Base-by-base conservation (phyloP, 1,140 invertebrate species). In the Paraescarpia echinospica region DNA sequence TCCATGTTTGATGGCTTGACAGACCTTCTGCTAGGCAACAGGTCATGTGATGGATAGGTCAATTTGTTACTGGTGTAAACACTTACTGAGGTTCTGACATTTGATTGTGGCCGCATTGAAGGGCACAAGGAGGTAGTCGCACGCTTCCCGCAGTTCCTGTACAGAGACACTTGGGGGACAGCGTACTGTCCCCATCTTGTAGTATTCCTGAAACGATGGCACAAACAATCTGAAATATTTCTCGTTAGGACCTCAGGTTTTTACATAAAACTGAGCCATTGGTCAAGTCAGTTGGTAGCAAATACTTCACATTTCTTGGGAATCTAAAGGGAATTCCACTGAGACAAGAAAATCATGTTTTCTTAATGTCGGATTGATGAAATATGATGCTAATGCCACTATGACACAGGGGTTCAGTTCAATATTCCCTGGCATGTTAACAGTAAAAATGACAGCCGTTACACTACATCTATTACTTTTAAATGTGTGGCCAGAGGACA, bases 61-160 rank as follows among this genome's bases (percentile, higher is more conserved):
- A 41, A 41, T 12, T 12, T 77, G 59, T 77, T 77, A 18, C 27
- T 41, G 4, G 89, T 8, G 33, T n/a, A 91, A 91, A 41, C 77
- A 97, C 98, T 97, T 97, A 98, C 98, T 97, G 93, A 99, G 97
- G 97, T 99, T 98, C 96, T 98, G 98, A 96, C 99, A 99, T 95
- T 99, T 98, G 59, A 99, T 97, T 51, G 99, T 99, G 91, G 97
- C 97, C 2, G 99, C 98, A 96, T 99, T 98, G 96, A 99, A 99
- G 33, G 99, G 99, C 94, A 99, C 98, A 1, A 99, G 97, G 41
- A 99, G 96, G 96, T 99, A 99, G 96, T 99, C 99, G 95, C 99
- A 99, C 34, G 99, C 99, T 96, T 99, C 99, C 91, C 99, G 96
- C 77, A 99, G 96, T 96, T 99, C 99, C 95, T 99, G 98, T 27